These are phyloP conservation scores for Protobothrops mucrosquamatus DNA, from an alignment of 2,113 vertebrate genomes.

Conservation along the genomic window DNA sequence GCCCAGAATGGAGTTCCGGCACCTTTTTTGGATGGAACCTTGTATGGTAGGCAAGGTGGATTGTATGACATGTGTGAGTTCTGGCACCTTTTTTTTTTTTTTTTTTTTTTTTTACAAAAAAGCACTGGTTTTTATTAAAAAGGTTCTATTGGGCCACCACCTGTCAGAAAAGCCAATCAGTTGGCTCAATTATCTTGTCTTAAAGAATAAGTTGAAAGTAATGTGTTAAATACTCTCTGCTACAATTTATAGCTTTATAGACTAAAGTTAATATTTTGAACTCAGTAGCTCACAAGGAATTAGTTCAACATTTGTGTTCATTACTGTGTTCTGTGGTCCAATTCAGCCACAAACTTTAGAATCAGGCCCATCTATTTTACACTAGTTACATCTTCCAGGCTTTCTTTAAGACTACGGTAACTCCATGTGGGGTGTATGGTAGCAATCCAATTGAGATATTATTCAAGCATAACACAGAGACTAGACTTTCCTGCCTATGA, in stretches of 20 bases:
- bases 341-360: neutral
- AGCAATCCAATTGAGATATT: neutral
- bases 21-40: no score
- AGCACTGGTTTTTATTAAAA: neutral
- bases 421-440: neutral
- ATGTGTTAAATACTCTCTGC: neutral
- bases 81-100: no score
- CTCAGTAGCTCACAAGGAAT: neutral
- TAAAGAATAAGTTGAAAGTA: neutral
- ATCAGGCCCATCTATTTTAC: neutral
- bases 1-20: no score
- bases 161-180: neutral
- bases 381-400: neutral
- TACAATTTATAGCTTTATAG: neutral
- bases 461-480: neutral
- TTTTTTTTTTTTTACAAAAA: no score
- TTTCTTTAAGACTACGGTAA: neutral
- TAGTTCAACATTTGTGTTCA: neutral
- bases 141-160: neutral
- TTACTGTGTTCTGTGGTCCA: neutral
- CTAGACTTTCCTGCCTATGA: neutral
- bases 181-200: neutral
- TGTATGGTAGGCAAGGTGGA: no score
- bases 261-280: neutral
- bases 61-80: no score